Percentiles rank a stretch among this genome's conserved stretches.
These are phyloP conservation scores for Thera obeliscata DNA, from an alignment of 2,888 invertebrate species.

Conservation along the genomic window DNA sequence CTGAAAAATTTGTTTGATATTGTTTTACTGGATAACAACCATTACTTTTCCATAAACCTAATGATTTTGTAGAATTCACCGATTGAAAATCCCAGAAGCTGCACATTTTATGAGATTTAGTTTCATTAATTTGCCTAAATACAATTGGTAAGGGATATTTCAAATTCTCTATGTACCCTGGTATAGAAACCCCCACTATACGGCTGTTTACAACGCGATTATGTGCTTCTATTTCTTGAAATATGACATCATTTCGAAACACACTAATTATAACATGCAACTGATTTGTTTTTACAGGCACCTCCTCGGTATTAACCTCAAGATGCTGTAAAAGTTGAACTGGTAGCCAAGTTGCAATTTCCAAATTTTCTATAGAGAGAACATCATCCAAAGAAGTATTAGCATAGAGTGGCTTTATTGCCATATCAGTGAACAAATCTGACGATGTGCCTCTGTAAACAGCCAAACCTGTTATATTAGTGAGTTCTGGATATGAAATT, in stretches of 20 bases:
- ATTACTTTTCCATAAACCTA: constrained; percentile 82
- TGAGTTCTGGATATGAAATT: constrained; percentile 77
- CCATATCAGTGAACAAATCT: constrained; percentile 68
- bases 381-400: constrained; percentile 78
- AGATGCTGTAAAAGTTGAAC: constrained; percentile 66
- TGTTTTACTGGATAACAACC: constrained; percentile 74
- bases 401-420: constrained; percentile 66
- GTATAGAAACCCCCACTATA: constrained; percentile 85
- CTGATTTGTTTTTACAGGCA: constrained; percentile 39
- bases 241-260: constrained; percentile 81
- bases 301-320: constrained; percentile 48
- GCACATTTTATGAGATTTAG: constrained; percentile 63
- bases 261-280: constrained; percentile 79
- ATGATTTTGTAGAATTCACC: constrained; percentile 44
- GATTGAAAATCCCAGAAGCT: constrained; percentile 84
- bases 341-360: constrained; percentile 83
- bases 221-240: constrained; percentile 71
- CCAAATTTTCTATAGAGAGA: constrained; percentile 73
- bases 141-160: constrained; percentile 82
- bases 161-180: constrained; percentile 83
- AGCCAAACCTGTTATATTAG: constrained; percentile 81
- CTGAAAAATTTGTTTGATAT: constrained; percentile 51
- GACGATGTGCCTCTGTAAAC: constrained; percentile 56
- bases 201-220: constrained; percentile 70
- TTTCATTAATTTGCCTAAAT: constrained; percentile 61